Base-by-base conservation (phyloP, 2,888 invertebrate genomes). In the Blera fallax region DNA sequence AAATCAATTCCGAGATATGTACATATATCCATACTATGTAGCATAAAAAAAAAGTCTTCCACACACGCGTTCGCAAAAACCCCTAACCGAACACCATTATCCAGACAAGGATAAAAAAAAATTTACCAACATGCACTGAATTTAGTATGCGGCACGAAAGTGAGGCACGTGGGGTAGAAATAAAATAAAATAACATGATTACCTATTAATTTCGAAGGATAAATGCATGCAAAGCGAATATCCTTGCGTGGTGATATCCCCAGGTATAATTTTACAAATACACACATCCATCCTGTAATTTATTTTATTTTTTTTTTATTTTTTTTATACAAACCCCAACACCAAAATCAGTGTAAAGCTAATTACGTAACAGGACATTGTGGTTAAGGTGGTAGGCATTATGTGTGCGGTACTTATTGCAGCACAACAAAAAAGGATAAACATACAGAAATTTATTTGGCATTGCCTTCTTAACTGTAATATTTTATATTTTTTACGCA, bases 321-420 rank as follows among this genome's bases (percentile, higher is more conserved):
- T 21, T 8, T 50, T 64, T 37, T 64, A 48, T 34, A 62, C 40
- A 14, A 40, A n/a, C 27, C 10, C 8, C 45, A 43, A 58, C 74
- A 69, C 80, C 48, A 60, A 70, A 84, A 84, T 84, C 84, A 74
- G 80, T 80, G 84, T 80, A 74, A 52, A 64, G 70, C 74, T 80
- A 80, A 84, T 84, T 80, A 79, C 64, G 43, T 64, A 56, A 79
- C 73, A 84, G 62, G 64, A 58, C 58, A 56, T 54, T 58, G 79
- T 40, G 79, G 73, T 79, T 43, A 52, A 73, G 73, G 54, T 18
- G 60, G 10, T 24, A 24, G n/a, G n/a, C n/a, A n/a, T 40, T 50
- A 27, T 54, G 8, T 14, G 11, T 60, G 60, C 27, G 60, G 16
- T 32, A 48, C 52, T 56, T 16, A 43, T 27, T 37, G 34, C 43